phyloP scores from a whole-genome alignment of 2,113 vertebrate species.

The Charina bottae region DNA sequence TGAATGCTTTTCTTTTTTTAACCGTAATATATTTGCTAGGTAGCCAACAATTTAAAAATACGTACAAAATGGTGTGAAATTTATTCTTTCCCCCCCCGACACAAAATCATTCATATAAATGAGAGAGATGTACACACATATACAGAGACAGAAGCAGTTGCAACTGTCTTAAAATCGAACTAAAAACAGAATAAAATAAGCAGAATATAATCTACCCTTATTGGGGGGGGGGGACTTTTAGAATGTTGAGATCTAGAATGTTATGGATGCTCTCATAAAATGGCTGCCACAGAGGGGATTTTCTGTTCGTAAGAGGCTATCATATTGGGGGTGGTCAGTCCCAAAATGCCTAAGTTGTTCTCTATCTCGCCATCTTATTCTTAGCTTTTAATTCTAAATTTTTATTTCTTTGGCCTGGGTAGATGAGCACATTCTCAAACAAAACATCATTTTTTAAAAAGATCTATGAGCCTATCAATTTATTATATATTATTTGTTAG shows the following conservation, averaged over 20 bases:
- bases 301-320: neutral
- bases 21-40: neutral
- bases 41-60: neutral
- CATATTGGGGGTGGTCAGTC: neutral
- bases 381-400: neutral
- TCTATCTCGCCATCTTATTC: neutral
- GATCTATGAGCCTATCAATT: neutral
- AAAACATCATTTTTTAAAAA: neutral
- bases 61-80: neutral
- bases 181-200: neutral
- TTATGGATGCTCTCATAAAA: neutral
- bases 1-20: neutral
- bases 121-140: neutral
- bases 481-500: neutral
- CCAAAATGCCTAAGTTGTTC: neutral
- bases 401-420: neutral
- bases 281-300: neutral
- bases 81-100: neutral
- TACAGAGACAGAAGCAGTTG: neutral
- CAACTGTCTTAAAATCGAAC: neutral
- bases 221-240: neutral
- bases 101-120: neutral
- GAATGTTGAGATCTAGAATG: neutral
- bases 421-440: neutral
- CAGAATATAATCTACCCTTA: neutral